Percentiles rank a stretch among this genome's conserved stretches.
These are phyloP conservation scores for Nephrotoma appendiculata DNA, from an alignment of 2,888 invertebrate genomes.

Conservation along the genomic window DNA sequence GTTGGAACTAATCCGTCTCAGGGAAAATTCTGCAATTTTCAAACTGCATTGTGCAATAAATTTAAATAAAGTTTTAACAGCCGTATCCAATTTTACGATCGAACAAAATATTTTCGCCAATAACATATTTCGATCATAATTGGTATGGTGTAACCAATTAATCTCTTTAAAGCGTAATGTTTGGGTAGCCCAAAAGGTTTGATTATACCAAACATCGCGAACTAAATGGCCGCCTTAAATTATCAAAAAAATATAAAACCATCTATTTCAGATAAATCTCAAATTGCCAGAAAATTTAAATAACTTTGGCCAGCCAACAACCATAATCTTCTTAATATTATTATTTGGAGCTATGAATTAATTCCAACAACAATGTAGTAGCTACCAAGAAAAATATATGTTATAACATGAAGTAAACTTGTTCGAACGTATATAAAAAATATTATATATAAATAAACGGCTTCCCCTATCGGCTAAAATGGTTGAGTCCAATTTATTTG, in stretches of 20 bases:
- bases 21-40: background rate
- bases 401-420: background rate
- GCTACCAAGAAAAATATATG: background rate
- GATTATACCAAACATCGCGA: no score
- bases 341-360: background rate
- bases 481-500: slow-evolving; percentile 36
- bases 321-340: background rate
- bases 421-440: background rate
- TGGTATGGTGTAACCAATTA: no score
- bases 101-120: no score
- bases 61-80: no score
- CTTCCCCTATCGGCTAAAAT: slow-evolving; percentile 31
- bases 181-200: no score
- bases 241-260: no score
- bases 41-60: no score
- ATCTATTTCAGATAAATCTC: background rate
- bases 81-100: no score
- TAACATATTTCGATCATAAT: no score
- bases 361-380: background rate
- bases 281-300: background rate
- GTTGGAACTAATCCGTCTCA: background rate
- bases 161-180: no score
- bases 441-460: slow-evolving; percentile 14
- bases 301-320: background rate
- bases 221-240: no score